phyloP scores from a whole-genome alignment of 2,797 vertebrate species.

The Neosilurus hyrtlii region DNA sequence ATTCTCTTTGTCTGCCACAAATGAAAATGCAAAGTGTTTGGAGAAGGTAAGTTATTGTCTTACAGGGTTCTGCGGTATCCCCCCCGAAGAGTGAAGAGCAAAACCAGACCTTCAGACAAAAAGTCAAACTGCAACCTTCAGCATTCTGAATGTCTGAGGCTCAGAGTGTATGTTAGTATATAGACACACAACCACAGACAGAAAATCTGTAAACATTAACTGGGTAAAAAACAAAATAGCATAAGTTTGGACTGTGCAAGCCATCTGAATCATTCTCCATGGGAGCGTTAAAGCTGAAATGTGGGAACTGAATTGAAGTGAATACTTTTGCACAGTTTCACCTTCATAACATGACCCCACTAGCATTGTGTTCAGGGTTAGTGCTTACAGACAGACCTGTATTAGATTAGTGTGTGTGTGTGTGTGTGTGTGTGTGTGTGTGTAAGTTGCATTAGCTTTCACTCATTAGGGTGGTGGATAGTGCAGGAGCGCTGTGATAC shows the following conservation, averaged over 20 bases:
- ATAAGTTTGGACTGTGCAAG: not conserved
- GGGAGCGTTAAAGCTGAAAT: not conserved
- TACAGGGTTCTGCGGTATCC: not conserved
- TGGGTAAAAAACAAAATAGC: conserved; percentile 4
- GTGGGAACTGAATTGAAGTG: not conserved
- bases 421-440: not conserved
- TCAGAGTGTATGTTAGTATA: not conserved
- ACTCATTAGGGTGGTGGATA: not conserved
- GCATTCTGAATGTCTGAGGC: not conserved
- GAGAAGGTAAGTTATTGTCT: not conserved
- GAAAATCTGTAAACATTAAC: conserved; percentile 14
- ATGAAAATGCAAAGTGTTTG: no score
- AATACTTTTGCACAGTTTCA: not conserved
- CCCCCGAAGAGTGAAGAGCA: no score
- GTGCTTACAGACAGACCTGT: not conserved
- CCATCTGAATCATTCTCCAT: not conserved
- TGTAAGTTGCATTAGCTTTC: not conserved
- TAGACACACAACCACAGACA: not conserved
- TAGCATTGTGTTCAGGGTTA: not conserved
- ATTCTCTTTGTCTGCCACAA: not conserved
- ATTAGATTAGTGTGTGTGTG: not conserved
- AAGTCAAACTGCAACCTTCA: not conserved
- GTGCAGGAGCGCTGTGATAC: not conserved
- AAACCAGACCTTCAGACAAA: not conserved
- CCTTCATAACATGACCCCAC: not conserved